These are phyloP conservation scores for Gobionotothen gibberifrons DNA, from an alignment of 2,797 vertebrate species.

Conservation along the genomic window DNA sequence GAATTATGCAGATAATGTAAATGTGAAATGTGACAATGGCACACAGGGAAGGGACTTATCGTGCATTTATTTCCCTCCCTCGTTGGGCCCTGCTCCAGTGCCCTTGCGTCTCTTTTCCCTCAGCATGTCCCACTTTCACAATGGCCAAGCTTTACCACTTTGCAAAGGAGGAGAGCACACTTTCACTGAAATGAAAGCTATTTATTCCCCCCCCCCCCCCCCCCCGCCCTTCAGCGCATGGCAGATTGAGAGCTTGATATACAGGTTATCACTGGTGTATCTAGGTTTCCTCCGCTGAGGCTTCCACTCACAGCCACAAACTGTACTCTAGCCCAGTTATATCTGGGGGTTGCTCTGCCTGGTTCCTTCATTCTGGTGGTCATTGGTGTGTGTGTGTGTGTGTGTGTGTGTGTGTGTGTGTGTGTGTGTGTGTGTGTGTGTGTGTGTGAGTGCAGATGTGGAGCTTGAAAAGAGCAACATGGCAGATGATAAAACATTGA, in stretches of 20 bases:
- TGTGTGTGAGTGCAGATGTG: conserved; percentile 5
- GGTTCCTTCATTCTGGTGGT: conserved; percentile 27
- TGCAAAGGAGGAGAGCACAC: conserved; percentile 57
- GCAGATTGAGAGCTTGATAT: conserved; percentile 83
- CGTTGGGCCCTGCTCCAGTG: conserved; percentile 60
- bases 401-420: background rate
- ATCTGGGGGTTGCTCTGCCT: conserved; percentile 50
- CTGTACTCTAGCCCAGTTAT: conserved; percentile 74
- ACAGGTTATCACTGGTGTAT: conserved; percentile 79
- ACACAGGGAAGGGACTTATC: conserved; percentile 11
- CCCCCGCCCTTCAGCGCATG: conserved; percentile 53
- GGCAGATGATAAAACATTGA: conserved; percentile 44
- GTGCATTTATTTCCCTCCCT: background rate
- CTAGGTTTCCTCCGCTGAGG: conserved; percentile 81
- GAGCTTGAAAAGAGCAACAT: conserved; percentile 17
- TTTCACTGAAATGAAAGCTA: conserved; percentile 70
- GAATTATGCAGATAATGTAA: conserved; percentile 56
- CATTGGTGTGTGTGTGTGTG: background rate
- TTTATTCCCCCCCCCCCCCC: conserved; percentile 70
- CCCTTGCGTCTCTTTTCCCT: conserved; percentile 64
- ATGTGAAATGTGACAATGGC: conserved; percentile 42
- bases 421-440: background rate
- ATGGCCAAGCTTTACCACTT: conserved; percentile 69
- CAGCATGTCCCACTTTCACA: conserved; percentile 74
- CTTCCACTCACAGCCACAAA: conserved; percentile 58